These are phyloP conservation scores for Dryococelus australis DNA, from an alignment of 2,888 invertebrate genomes.

Conservation along the genomic window DNA sequence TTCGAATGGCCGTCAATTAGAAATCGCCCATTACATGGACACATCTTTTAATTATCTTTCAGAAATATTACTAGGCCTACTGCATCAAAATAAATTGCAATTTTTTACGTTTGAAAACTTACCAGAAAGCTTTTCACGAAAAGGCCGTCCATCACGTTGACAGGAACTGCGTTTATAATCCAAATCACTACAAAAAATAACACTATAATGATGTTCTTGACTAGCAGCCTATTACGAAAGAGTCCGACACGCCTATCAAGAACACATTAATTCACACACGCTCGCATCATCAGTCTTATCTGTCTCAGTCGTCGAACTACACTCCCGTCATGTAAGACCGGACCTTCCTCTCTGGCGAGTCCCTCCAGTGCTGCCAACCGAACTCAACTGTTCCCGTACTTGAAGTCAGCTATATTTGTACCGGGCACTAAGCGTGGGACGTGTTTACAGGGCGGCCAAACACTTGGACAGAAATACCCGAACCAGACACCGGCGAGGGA, in stretches of 20 bases:
- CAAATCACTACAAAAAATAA: neutral
- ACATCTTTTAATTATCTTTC: too few relatives aligned
- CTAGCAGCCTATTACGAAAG: too few relatives aligned
- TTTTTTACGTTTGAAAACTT: neutral
- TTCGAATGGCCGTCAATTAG: too few relatives aligned
- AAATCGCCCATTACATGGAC: too few relatives aligned
- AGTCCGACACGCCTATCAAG: too few relatives aligned
- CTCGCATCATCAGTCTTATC: too few relatives aligned
- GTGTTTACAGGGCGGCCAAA: slow-evolving; percentile 16
- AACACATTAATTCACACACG: too few relatives aligned
- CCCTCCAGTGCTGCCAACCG: neutral
- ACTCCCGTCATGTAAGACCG: neutral
- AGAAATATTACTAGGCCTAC: too few relatives aligned
- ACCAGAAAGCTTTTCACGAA: slow-evolving; percentile 33
- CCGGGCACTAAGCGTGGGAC: slow-evolving; percentile 5
- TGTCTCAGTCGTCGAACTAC: neutral
- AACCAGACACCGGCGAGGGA: neutral
- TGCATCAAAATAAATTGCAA: too few relatives aligned
- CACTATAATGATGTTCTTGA: too few relatives aligned
- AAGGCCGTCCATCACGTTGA: slow-evolving; percentile 28
- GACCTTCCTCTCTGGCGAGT: neutral
- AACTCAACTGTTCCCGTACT: neutral
- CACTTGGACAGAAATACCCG: slow-evolving; percentile 8
- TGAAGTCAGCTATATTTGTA: neutral
- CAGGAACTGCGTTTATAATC: neutral